Conservation (phyloP, 2,113 vertebrate species). For the Rostratula benghalensis region DNA sequence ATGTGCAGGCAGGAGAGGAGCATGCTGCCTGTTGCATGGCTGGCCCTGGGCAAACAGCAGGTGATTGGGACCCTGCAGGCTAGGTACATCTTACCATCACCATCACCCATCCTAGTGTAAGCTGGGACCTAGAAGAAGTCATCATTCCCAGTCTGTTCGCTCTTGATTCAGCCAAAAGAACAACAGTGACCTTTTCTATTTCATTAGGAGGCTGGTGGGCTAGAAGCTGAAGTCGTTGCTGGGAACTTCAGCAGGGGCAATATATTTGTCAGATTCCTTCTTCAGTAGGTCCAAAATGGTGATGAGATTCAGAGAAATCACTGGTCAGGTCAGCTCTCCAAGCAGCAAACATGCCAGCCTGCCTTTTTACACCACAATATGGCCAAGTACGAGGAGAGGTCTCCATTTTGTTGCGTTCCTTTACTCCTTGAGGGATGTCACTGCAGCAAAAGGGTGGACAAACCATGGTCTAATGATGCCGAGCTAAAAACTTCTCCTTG, state of each 20-base stretch:
- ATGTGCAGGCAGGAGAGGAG: neutral
- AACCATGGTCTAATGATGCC: neutral
- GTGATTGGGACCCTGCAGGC: neutral
- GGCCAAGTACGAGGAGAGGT: neutral
- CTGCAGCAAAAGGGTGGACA: neutral
- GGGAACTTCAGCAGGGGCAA: rapidly evolving
- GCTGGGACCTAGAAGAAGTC: neutral
- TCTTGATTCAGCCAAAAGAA: neutral
- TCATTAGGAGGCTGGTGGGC: neutral
- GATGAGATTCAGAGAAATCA: neutral
- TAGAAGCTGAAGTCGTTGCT: neutral
- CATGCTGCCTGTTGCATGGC: neutral
- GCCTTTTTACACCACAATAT: neutral
- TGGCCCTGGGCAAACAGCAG: neutral
- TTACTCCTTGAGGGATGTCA: neutral
- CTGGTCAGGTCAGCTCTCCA: neutral
- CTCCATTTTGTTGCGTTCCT: neutral
- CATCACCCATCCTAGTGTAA: neutral
- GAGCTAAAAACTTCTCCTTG: neutral
- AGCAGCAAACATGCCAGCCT: neutral
- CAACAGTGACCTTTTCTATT: neutral
- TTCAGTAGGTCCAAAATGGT: neutral
- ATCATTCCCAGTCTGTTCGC: neutral
- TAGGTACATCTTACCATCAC: neutral
- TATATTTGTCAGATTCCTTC: neutral